Evolutionary conservation across 2,113 vertebrate species (phyloP).

Genomic region (Pristiophorus japonicus): DNA sequence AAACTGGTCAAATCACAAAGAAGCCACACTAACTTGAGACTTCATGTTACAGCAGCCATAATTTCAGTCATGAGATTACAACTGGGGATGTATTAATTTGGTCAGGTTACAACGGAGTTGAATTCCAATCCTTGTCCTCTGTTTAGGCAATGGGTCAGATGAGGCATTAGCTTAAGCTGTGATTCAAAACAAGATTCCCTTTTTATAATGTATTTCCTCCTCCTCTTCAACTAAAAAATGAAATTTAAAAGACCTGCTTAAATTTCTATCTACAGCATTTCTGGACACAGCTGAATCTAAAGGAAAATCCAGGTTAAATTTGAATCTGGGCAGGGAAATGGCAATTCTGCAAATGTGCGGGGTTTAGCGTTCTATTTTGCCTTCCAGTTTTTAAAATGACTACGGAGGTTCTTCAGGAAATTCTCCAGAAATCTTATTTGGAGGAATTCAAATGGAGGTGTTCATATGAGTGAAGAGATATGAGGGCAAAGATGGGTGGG

Average conservation of each 20-base stretch:
- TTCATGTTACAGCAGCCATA: neutral
- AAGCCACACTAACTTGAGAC: neutral
- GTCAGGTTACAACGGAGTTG: neutral
- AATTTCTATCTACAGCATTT: neutral
- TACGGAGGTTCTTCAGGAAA: neutral
- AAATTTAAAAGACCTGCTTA: neutral
- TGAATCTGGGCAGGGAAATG: neutral
- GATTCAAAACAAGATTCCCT: neutral
- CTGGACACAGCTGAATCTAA: neutral
- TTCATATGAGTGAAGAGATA: neutral
- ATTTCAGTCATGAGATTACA: neutral
- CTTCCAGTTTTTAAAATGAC: neutral
- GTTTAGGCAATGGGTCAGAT: neutral
- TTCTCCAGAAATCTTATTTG: conserved; percentile 1
- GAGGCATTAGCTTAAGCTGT: neutral
- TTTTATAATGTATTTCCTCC: neutral
- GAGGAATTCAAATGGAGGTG: neutral
- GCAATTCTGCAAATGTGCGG: neutral
- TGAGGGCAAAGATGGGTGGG: neutral
- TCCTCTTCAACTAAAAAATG: neutral
- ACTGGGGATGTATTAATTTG: neutral
- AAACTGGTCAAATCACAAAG: neutral
- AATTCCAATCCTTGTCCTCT: neutral
- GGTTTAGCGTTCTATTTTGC: neutral
- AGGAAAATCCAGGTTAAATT: neutral